Base-by-base conservation (phyloP, 2,113 vertebrate species). In the Callithrix jacchus region DNA sequence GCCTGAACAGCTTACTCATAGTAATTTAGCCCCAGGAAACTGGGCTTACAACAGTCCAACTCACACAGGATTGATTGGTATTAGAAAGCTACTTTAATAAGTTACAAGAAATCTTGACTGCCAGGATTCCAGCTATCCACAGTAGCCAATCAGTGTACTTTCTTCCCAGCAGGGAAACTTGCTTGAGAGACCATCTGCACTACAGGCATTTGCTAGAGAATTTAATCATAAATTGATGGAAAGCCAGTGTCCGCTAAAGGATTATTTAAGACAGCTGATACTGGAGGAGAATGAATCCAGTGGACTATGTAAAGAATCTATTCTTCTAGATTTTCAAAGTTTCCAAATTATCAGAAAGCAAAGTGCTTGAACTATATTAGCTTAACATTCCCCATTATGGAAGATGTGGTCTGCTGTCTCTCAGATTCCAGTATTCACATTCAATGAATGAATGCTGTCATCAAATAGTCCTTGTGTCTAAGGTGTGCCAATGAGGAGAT, bases 21-120 rank as follows among this genome's bases (percentile, higher is more conserved):
- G 54, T 88, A 11, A 79, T 76, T 66, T 56, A 49, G 73, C 79
- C 35, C 77, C 71, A 8, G 66, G 86, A 47, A 95, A 86, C 45
- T 12, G 30, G 40, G 45, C 49, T 95, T 6, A n/a, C 37, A 49
- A 25, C 64, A 88, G 42, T 87, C 77, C 88, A 84, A 64, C 21
- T 27, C 66, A 45, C 56, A 37, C 5, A n/a, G 58, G 45, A 89
- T 27, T 93, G 84, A 89, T 2, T 64, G 71, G 42, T 79, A 76
- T n/a, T 87, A 94, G 64, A 92, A 93, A 91, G 37, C n/a, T 32
- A 92, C n/a, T 92, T 80, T 73, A 83, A n/a, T 87, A 90, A 81
- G 20, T 66, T 27, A 73, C 40, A 71, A 84, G 68, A 73, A 82
- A 77, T 27, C 52, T 40, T 68, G 12, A 82, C 84, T 95, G 27